A percentile compares a stretch with the other conserved stretches of the same genome.
These are phyloP conservation scores for Lasioglossum albipes DNA, from an alignment of 1,140 invertebrate species.

Conservation along the genomic window DNA sequence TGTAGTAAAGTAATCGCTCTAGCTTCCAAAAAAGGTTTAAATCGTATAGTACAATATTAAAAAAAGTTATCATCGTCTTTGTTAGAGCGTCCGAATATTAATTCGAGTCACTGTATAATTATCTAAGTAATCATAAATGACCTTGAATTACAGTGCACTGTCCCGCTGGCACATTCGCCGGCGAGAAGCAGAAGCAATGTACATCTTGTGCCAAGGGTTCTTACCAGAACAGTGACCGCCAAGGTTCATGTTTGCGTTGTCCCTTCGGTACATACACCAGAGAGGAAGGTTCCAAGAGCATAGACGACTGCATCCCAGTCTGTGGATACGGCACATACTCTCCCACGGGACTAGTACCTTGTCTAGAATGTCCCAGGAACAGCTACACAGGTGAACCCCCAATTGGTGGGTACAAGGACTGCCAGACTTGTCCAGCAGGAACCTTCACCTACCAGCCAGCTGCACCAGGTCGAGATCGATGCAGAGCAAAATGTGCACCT, in stretches of 20 bases:
- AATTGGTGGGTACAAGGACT: constrained; percentile 95
- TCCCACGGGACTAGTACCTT: constrained; percentile 95
- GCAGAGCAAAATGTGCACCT: constrained; percentile 94
- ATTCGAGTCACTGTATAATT: too few relatives aligned
- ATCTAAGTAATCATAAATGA: background rate
- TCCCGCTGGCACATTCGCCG: constrained; percentile 95
- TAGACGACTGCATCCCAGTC: constrained; percentile 93
- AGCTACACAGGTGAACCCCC: constrained; percentile 94
- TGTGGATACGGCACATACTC: constrained; percentile 98
- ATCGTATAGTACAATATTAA: too few relatives aligned
- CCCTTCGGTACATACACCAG: constrained; percentile 95
- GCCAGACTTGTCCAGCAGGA: constrained; percentile 93
- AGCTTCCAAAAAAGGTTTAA: too few relatives aligned
- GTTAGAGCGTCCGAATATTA: too few relatives aligned
- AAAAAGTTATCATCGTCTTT: too few relatives aligned
- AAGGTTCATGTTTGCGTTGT: constrained; percentile 93
- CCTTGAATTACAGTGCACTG: constrained; percentile 88
- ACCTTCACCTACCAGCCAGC: constrained; percentile 96
- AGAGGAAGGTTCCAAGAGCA: constrained; percentile 92
- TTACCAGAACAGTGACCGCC: constrained; percentile 94
- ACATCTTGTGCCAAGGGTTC: constrained; percentile 93
- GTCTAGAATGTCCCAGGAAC: constrained; percentile 95
- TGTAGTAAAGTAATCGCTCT: too few relatives aligned
- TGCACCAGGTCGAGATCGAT: constrained; percentile 90
- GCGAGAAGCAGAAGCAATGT: constrained; percentile 91